Conservation (phyloP, 2,797 vertebrate species). For the Poecilia velifera region DNA sequence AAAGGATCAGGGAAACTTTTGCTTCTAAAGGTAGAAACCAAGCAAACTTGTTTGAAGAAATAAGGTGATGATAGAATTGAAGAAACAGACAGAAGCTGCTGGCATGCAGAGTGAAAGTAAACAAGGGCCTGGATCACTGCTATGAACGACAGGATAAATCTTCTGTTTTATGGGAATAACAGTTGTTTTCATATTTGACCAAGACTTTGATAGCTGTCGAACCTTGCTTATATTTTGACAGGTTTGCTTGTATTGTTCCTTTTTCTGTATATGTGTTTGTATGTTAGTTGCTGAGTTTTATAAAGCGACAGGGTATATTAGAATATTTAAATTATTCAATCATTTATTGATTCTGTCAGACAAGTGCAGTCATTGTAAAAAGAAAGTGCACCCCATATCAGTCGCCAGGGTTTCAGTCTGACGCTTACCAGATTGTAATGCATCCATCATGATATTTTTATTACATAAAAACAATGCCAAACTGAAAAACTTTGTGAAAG, state of each 20-base stretch:
- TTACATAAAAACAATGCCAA: not conserved
- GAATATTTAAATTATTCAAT: not conserved
- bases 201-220: not conserved
- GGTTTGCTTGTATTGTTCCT: not conserved
- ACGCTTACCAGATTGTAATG: not conserved
- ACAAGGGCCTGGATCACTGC: not conserved
- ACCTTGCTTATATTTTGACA: not conserved
- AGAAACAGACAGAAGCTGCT: not conserved
- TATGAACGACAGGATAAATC: not conserved
- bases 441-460: not conserved
- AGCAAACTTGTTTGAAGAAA: not conserved
- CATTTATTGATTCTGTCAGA: not conserved
- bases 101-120: not conserved
- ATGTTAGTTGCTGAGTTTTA: not conserved
- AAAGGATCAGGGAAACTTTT: not conserved
- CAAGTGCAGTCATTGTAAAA: not conserved
- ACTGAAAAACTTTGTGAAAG: not conserved
- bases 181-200: not conserved
- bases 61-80: not conserved
- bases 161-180: not conserved
- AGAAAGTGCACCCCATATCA: not conserved
- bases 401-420: not conserved
- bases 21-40: not conserved
- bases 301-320: not conserved
- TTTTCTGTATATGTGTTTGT: not conserved